phyloP scores from a whole-genome alignment of 2,888 invertebrate species.

The Heliconius hortense region DNA sequence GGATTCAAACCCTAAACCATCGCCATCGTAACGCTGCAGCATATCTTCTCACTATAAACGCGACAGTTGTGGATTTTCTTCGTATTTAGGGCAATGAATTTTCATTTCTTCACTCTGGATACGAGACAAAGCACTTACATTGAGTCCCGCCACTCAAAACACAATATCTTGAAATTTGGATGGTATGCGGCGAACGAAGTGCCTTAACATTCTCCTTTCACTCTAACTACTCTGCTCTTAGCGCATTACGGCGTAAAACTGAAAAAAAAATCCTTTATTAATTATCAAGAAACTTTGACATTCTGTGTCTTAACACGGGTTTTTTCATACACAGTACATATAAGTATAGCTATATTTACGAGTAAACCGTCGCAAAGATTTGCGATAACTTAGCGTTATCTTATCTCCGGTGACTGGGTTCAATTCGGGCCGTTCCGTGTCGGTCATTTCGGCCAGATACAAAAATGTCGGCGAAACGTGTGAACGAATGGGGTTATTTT shows the following conservation, averaged over 20 bases:
- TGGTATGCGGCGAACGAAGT: background rate
- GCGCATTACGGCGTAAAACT: background rate
- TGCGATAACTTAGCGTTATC: slow-evolving; percentile 38
- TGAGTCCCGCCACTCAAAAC: no score
- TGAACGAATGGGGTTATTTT: slow-evolving; percentile 29
- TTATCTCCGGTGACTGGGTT: slow-evolving; percentile 41
- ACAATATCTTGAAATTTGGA: no score
- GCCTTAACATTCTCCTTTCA: background rate
- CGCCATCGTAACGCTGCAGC: no score
- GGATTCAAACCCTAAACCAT: no score
- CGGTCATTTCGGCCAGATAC: slow-evolving; percentile 28
- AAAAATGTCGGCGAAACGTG: slow-evolving; percentile 23
- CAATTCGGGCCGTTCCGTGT: slow-evolving; percentile 35
- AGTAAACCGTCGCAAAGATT: slow-evolving; percentile 38
- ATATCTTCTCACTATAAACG: no score
- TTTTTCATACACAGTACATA: background rate
- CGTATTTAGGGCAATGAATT: no score
- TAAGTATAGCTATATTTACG: slow-evolving; percentile 2
- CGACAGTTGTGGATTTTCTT: no score
- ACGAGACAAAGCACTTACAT: no score
- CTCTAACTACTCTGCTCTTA: background rate
- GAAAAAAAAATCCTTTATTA: background rate
- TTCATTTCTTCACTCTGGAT: background rate
- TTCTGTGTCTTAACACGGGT: slow-evolving; percentile 29
- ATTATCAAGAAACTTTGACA: slow-evolving; percentile 33